Evolutionary conservation across 2,797 vertebrate genomes (phyloP).

Genomic region (Chiloscyllium punctatum): DNA sequence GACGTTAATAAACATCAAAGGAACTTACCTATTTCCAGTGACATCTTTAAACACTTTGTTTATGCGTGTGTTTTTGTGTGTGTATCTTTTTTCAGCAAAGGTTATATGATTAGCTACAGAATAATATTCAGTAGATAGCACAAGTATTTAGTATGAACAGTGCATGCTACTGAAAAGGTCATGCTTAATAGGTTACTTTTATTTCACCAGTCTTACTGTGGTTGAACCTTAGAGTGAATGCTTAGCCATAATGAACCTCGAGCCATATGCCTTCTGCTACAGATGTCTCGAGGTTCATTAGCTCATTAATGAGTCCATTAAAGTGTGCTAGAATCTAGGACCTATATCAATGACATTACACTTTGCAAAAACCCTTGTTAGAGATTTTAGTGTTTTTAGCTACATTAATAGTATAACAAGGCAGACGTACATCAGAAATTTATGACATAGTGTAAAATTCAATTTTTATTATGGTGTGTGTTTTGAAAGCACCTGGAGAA

Average conservation of each 20-base stretch:
- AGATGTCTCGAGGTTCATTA: conserved; percentile 57
- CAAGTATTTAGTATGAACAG: conserved; percentile 21
- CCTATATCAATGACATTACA: conserved; percentile 52
- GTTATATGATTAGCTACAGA: conserved; percentile 1
- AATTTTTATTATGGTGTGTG: not conserved
- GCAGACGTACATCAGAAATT: not conserved
- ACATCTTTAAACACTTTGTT: not conserved
- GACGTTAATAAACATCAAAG: not conserved
- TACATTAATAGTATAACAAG: not conserved
- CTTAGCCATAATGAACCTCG: conserved; percentile 35
- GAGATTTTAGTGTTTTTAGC: conserved; percentile 35
- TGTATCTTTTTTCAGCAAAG: conserved; percentile 8
- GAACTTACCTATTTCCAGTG: not conserved
- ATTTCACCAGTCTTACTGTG: conserved; percentile 18
- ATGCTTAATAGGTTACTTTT: conserved; percentile 30
- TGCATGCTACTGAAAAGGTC: conserved; percentile 29
- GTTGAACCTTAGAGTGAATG: not conserved
- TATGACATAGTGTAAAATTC: conserved; percentile 28
- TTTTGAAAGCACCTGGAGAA: conserved; percentile 14
- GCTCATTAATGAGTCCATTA: conserved; percentile 59
- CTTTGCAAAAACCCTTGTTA: conserved; percentile 49
- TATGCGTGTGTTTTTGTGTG: not conserved
- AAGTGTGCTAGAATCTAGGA: conserved; percentile 41
- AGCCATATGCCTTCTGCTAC: conserved; percentile 40
- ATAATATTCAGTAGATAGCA: not conserved